Conservation (phyloP, 2,113 vertebrate species). For the Eurypyga helias region DNA sequence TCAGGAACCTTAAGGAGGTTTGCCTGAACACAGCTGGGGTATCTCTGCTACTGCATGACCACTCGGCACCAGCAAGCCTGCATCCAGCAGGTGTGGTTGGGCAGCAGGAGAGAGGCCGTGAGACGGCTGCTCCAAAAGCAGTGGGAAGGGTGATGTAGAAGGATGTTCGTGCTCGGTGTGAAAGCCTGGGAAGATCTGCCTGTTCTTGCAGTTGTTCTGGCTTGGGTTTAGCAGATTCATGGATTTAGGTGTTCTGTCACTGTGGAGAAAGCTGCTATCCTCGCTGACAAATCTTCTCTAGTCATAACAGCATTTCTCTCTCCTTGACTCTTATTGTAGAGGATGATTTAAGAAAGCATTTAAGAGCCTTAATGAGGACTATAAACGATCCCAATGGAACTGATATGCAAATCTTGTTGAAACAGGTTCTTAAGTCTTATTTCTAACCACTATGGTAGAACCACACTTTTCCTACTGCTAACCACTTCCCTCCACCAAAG, state of each 20-base stretch:
- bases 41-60: not conserved
- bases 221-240: not conserved
- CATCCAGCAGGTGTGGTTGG: not conserved
- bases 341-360: not conserved
- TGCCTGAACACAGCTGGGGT: not conserved
- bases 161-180: not conserved
- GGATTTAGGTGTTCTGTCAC: not conserved
- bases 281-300: not conserved
- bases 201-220: not conserved
- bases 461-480: not conserved
- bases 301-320: not conserved
- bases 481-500: not conserved
- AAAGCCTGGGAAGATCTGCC: not conserved
- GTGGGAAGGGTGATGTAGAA: not conserved
- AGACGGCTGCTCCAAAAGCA: not conserved
- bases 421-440: not conserved
- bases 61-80: fast-evolving
- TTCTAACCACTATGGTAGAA: not conserved
- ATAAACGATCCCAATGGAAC: not conserved
- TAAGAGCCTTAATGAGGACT: conserved; percentile 10
- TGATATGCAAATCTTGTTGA: not conserved
- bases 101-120: not conserved
- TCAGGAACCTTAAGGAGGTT: not conserved
- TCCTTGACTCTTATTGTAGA: not conserved
- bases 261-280: not conserved